Evolutionary conservation across 2,797 vertebrate species (phyloP).

Genomic region (Gastrophryne carolinensis): DNA sequence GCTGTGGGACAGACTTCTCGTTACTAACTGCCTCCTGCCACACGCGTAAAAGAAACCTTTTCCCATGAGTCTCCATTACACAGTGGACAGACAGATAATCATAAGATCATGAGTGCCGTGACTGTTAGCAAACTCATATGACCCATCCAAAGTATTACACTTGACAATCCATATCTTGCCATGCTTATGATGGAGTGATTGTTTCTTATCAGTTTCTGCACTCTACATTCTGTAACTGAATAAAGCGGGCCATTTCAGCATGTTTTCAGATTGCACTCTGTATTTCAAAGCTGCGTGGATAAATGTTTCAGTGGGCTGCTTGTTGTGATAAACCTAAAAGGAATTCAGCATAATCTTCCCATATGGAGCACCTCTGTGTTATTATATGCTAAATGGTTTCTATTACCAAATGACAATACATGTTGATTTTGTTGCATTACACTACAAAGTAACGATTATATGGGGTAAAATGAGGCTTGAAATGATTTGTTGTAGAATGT

Average conservation of each 20-base stretch:
- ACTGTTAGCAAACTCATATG: too few species aligned
- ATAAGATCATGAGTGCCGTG: too few species aligned
- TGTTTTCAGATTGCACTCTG: neutral
- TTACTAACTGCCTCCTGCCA: too few species aligned
- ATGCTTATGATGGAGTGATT: too few species aligned
- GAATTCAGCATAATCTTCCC: neutral
- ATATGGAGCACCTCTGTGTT: neutral
- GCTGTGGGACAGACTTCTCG: too few species aligned
- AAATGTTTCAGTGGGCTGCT: neutral
- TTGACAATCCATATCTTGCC: too few species aligned
- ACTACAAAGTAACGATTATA: neutral
- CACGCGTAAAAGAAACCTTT: too few species aligned
- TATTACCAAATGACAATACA: conserved; percentile 9
- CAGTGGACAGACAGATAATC: too few species aligned
- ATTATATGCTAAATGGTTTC: neutral
- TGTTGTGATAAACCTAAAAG: neutral
- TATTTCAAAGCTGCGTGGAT: neutral
- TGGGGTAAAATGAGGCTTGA: neutral
- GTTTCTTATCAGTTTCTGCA: neutral
- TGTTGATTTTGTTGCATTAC: conserved; percentile 15
- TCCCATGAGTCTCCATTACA: too few species aligned
- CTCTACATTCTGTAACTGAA: neutral
- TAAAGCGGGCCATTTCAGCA: too few species aligned
- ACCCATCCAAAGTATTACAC: too few species aligned
- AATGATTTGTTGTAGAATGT: neutral